These are phyloP conservation scores for Teleogryllus occipitalis DNA, from an alignment of 1,140 invertebrate genomes.

Conservation along the genomic window DNA sequence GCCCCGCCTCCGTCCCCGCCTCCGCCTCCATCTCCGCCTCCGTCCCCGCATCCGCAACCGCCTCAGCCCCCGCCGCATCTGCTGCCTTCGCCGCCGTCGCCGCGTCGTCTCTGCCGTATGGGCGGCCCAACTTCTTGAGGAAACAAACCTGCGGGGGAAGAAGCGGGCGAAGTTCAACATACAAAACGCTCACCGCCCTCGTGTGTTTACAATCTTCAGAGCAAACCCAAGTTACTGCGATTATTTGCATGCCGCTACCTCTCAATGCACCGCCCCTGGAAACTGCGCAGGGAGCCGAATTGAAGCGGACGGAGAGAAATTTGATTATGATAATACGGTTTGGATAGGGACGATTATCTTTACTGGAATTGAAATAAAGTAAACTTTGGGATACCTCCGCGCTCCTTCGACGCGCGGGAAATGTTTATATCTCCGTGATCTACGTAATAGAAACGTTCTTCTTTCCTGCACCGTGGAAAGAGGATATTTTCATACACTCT, in stretches of 20 bases:
- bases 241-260: background rate
- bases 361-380: background rate
- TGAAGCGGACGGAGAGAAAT: background rate
- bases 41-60: background rate
- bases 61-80: background rate
- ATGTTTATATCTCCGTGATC: too few species aligned
- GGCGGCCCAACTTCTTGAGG: background rate
- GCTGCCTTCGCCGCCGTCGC: too few species aligned
- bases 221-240: slow-evolving; percentile 3
- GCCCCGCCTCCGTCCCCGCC: too few species aligned
- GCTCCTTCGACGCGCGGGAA: too few species aligned
- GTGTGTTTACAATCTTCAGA: background rate
- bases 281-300: background rate
- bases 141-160: background rate
- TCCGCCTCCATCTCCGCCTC: background rate
- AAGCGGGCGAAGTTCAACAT: background rate
- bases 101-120: background rate
- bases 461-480: too few species aligned
- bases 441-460: too few species aligned
- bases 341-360: background rate
- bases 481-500: too few species aligned
- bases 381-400: background rate
- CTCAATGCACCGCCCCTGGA: background rate
- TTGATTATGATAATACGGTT: background rate
- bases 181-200: background rate